Evolutionary conservation across 1,140 invertebrate species (phyloP).

Genomic region (Whitmania pigra): DNA sequence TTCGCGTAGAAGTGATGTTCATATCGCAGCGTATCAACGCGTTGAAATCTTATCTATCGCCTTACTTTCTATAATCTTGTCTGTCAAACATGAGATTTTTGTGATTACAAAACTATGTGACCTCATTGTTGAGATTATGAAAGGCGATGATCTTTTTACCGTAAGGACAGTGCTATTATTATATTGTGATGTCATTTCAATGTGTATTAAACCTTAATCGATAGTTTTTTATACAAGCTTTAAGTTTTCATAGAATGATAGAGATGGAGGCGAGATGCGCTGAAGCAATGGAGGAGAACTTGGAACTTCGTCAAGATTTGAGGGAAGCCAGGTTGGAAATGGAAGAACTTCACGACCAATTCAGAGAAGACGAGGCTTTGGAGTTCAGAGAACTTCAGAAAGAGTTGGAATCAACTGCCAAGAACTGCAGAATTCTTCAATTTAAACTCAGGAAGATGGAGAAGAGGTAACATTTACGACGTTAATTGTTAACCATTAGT

Average conservation of each 20-base stretch:
- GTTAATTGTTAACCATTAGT: constrained; percentile 55
- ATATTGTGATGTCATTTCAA: too few relatives aligned
- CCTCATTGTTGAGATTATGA: too few relatives aligned
- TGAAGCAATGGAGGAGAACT: constrained; percentile 88
- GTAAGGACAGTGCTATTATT: too few relatives aligned
- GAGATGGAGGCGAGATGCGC: constrained; percentile 67
- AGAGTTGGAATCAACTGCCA: constrained; percentile 51
- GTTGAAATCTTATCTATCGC: too few relatives aligned
- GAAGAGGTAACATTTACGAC: constrained; percentile 69
- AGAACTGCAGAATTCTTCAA: constrained; percentile 93
- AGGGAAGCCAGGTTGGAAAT: constrained; percentile 85
- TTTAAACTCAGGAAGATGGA: constrained; percentile 95
- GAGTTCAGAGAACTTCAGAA: constrained; percentile 68
- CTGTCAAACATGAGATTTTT: too few relatives aligned
- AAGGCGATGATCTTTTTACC: too few relatives aligned
- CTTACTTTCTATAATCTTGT: too few relatives aligned
- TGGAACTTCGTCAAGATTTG: constrained; percentile 84
- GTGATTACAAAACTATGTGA: too few relatives aligned
- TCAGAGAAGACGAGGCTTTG: constrained; percentile 88
- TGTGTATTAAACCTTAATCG: too few relatives aligned
- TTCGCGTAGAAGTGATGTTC: too few relatives aligned
- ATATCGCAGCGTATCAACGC: too few relatives aligned
- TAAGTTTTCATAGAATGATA: constrained; percentile 6
- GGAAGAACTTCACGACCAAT: constrained; percentile 94
- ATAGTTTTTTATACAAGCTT: too few relatives aligned